phyloP scores from a whole-genome alignment of 2,113 vertebrate genomes.

The Lynx canadensis region DNA sequence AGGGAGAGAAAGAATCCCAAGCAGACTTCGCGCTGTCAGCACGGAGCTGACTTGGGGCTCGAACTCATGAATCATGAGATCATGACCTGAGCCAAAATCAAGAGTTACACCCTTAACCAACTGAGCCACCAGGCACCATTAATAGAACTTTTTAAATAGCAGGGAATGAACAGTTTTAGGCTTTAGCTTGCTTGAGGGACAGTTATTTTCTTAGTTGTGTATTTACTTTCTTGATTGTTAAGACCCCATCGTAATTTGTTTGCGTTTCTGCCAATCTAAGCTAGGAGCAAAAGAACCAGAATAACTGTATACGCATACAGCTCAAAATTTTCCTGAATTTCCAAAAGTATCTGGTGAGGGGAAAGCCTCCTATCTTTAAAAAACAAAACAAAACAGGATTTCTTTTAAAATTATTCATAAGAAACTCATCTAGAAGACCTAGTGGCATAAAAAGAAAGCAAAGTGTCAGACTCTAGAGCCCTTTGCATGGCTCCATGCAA shows the following conservation, averaged over 20 bases:
- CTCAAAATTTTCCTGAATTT: slow-evolving; percentile 5
- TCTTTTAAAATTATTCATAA: slow-evolving; percentile 41
- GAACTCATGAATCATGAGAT: too few relatives aligned
- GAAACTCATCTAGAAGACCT: slow-evolving; percentile 6
- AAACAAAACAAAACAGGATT: not conserved
- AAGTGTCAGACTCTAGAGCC: not conserved
- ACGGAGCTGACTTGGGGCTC: too few relatives aligned
- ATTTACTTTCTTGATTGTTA: not conserved
- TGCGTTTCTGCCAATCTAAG: slow-evolving; percentile 2
- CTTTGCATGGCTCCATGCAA: not conserved
- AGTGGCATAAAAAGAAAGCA: not conserved
- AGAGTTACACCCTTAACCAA: too few relatives aligned
- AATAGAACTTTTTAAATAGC: not conserved
- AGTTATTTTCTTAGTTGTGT: not conserved
- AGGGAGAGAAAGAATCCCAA: too few relatives aligned
- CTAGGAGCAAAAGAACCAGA: not conserved
- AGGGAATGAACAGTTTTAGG: not conserved
- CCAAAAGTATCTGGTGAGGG: not conserved
- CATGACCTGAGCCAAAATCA: too few relatives aligned
- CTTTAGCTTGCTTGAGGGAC: not conserved
- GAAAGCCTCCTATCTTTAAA: not conserved
- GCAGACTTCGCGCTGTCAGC: too few relatives aligned
- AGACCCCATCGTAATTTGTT: not conserved
- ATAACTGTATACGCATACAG: not conserved
- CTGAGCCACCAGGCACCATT: not conserved